Evolutionary conservation across 2,113 vertebrate species (phyloP), one percentile per base, ranked within the genome.

Genomic region (Piliocolobus tephrosceles): DNA sequence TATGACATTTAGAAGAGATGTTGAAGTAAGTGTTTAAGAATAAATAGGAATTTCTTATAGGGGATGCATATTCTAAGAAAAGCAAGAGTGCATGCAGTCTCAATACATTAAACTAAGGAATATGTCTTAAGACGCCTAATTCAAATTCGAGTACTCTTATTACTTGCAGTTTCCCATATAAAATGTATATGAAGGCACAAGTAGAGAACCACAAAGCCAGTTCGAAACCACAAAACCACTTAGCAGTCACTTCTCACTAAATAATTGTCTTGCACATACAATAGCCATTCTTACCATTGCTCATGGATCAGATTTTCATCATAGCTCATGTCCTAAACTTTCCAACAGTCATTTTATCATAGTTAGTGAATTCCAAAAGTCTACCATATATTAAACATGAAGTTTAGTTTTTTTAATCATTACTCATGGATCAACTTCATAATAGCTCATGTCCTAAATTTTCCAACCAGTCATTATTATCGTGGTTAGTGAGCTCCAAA

Each of bases 51-150:
- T 88, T 90, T 95, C 72, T 96, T 89, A 78, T 2, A 79, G 40
- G 52, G 50, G 16, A 75, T 86, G 47, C 93, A 92, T n/a, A 68
- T 83, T 89, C n/a, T 87, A 78, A 72, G 57, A 55, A 50, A n/a
- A 5, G 27, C 30, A 88, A 23, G 45, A 72, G 17, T 81, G 13
- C n/a, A 45, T 87, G 82, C 30, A 23, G 6, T 96, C 58, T 88
- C 61, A 91, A 82, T 61, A 80, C 47, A 47, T 73, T 96, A 96
- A 95, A 73, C 35, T 66, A 85, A 97, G n/a, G 50, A 94, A 73
- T 86, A 66, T 40, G 30, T 70, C 27, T 72, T 85, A 52, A 92
- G 66, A 83, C 5, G 82, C 40, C 58, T 86, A 83, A 91, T 88
- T 94, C 30, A 83, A 38, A 89, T 91, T 80, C 22, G 55, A 79